phyloP scores from a whole-genome alignment of 2,113 vertebrate species.

The Butorides virescens region DNA sequence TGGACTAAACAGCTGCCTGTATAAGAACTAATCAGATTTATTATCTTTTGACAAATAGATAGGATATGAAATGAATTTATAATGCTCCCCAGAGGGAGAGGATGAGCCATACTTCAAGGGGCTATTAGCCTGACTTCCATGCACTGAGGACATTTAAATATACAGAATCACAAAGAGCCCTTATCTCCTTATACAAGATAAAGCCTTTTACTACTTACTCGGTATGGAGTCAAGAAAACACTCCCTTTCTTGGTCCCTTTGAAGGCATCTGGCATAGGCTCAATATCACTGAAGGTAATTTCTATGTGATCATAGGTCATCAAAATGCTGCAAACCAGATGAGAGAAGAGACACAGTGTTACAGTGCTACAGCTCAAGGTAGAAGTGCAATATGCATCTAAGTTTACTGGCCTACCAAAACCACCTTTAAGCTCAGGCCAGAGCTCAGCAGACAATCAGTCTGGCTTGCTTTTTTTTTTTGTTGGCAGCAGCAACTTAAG shows the following conservation, averaged over 20 bases:
- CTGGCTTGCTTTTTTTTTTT: background rate
- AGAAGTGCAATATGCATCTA: rapidly evolving
- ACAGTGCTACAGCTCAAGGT: background rate
- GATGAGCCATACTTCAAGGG: background rate
- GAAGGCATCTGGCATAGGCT: constrained; percentile 88
- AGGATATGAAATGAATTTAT: background rate
- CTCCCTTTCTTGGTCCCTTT: constrained; percentile 94
- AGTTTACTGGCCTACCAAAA: background rate
- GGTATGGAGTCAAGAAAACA: constrained; percentile 91
- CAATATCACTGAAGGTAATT: constrained; percentile 88
- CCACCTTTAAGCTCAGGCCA: background rate
- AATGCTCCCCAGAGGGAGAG: background rate
- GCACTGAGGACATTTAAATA: background rate
- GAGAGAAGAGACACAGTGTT: background rate
- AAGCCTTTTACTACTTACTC: constrained; percentile 77
- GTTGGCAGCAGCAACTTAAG: background rate
- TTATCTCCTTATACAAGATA: background rate
- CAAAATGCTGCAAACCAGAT: constrained; percentile 67
- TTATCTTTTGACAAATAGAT: constrained; percentile 16
- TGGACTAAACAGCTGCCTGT: background rate
- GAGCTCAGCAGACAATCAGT: background rate
- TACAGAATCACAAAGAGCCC: background rate
- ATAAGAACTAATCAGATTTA: constrained; percentile 13
- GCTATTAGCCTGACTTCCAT: background rate
- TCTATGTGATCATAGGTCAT: constrained; percentile 94